Conservation (phyloP, 2,797 vertebrate genomes). For the Sebastes flavidus region DNA sequence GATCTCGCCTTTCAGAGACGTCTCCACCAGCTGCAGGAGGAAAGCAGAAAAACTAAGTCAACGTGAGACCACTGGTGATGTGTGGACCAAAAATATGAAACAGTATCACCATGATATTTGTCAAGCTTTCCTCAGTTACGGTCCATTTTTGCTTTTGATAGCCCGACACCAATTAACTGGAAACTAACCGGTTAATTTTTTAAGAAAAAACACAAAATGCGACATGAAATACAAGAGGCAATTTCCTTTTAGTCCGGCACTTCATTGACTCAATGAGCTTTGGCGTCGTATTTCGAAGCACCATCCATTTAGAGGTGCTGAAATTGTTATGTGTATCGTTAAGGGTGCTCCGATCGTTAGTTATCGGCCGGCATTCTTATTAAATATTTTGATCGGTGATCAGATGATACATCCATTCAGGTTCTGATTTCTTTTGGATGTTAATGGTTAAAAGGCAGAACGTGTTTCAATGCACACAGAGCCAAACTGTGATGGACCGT, state of each 20-base stretch:
- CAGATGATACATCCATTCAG: neutral
- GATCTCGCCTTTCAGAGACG: slow-evolving; percentile 95
- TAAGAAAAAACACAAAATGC: too few relatives aligned
- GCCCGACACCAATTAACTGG: too few relatives aligned
- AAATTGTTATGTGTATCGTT: neutral
- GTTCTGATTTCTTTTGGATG: too few relatives aligned
- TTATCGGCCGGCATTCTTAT: too few relatives aligned
- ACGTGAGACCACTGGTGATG: neutral
- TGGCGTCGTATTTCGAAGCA: fast-evolving
- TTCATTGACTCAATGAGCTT: neutral
- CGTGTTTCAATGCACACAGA: too few relatives aligned
- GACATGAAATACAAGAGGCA: too few relatives aligned
- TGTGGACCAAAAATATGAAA: too few relatives aligned
- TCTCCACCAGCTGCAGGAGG: slow-evolving; percentile 72
- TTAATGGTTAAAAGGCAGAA: neutral
- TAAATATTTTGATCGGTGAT: neutral
- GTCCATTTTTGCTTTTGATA: too few relatives aligned
- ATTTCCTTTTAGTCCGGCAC: neutral
- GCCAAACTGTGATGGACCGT: too few relatives aligned
- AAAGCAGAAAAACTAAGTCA: neutral
- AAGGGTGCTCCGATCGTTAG: neutral
- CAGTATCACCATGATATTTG: fast-evolving
- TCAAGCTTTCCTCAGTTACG: fast-evolving
- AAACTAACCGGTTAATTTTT: too few relatives aligned
- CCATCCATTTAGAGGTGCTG: neutral